Evolutionary conservation across 2,797 vertebrate species (phyloP), one percentile per base, ranked within the genome.

Genomic region (Alouatta caraya): DNA sequence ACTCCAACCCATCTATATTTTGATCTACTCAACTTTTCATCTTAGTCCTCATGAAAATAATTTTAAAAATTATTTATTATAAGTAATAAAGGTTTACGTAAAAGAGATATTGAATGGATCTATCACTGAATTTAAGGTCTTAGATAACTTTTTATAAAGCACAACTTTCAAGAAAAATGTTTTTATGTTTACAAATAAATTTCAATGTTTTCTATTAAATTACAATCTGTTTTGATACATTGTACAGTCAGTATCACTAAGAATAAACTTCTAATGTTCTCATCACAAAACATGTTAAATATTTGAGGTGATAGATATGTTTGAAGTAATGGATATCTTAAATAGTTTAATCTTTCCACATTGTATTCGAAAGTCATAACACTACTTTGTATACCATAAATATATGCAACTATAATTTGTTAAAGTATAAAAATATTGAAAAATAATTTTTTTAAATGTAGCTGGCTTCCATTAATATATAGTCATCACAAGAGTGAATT

Each of bases 21-120:
- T 96, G n/a, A 97, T 89, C 55, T 79, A 83, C 55, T 93, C 90
- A 83, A 44, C 50, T 90, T 97, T 96, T 92, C 57, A 87, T 30
- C 94, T 88, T 92, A 91, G 92, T 97, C 50, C 7, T 96, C n/a
- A 94, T 46, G 75, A 59, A 92, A 52, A 84, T 88, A 90, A 92
- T 82, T 87, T 87, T 42, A 88, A 59, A 81, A 79, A 11, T 37
- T 94, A 86, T 80, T 95, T 97, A 82, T 81, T 91, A 28, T 84
- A 93, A 95, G 19, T 79, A 42, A 93, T 93, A 96, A 90, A 95
- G 55, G 9, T 93, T 93, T 79, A 24, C 30, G 73, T 93, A 93
- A 94, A 97, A 92, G 76, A 61, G 94, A 94, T 73, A 90, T 21
- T 64, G 64, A 59, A 11, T 55, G 82, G 3, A 33, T 94, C 26